phyloP scores from a whole-genome alignment of 2,888 invertebrate genomes.

The Poecilobothrus nobilitatus region DNA sequence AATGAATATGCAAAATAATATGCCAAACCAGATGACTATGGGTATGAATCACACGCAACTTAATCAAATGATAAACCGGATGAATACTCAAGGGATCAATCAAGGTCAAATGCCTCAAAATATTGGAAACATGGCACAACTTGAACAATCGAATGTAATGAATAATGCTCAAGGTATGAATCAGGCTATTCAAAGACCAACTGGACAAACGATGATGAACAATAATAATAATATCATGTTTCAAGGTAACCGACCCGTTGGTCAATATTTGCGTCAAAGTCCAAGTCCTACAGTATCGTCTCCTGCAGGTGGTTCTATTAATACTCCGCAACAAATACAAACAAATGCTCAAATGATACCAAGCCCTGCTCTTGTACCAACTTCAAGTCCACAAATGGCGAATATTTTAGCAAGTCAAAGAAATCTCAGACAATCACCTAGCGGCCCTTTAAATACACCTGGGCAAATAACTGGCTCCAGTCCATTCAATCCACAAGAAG shows the following conservation, averaged over 20 bases:
- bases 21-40: constrained; percentile 9
- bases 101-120: constrained; percentile 43
- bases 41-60: constrained; percentile 25
- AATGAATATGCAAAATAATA: constrained; percentile 16
- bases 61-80: constrained; percentile 44
- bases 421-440: constrained; percentile 68
- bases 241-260: constrained; percentile 52
- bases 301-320: constrained; percentile 49
- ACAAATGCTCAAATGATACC: constrained; percentile 55
- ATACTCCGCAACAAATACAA: constrained; percentile 35
- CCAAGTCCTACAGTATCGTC: constrained; percentile 70
- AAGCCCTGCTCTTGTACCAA: constrained; percentile 60
- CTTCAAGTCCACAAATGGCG: constrained; percentile 57
- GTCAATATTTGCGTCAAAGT: constrained; percentile 70
- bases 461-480: constrained; percentile 49
- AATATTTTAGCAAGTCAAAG: constrained; percentile 49
- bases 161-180: constrained; percentile 40
- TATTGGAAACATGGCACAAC: constrained; percentile 33
- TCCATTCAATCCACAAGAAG: constrained; percentile 64
- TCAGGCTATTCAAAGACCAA: constrained; percentile 28
- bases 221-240: constrained; percentile 45
- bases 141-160: constrained; percentile 25
- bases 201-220: constrained; percentile 13
- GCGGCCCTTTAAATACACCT: constrained; percentile 75
- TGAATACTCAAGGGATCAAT: constrained; percentile 46